phyloP scores from a whole-genome alignment of 2,797 vertebrate genomes.

The Holocentrus rufus region DNA sequence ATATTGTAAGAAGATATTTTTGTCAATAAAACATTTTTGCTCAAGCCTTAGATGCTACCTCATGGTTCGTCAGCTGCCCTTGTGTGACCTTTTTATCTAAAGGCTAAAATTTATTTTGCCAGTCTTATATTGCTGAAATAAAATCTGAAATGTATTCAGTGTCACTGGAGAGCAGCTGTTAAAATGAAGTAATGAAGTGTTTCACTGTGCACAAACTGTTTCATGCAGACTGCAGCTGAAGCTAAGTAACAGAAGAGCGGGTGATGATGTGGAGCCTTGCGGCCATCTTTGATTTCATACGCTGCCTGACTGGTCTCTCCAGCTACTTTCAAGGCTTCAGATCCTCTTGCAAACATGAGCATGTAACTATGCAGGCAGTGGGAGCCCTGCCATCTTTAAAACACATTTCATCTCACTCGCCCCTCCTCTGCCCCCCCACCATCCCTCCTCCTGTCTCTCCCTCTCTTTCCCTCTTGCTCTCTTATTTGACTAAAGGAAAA shows the following conservation, averaged over 20 bases:
- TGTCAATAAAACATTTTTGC: background rate
- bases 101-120: background rate
- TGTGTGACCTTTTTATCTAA: background rate
- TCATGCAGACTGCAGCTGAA: constrained; percentile 29
- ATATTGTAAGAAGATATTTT: background rate
- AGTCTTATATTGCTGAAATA: background rate
- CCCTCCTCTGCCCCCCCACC: constrained; percentile 60
- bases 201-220: background rate
- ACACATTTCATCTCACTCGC: constrained; percentile 75
- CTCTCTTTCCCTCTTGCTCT: constrained; percentile 35
- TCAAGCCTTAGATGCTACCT: background rate
- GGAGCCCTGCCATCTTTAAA: constrained; percentile 80
- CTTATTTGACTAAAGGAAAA: constrained; percentile 49
- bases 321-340: constrained; percentile 51
- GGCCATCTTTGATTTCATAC: constrained; percentile 73
- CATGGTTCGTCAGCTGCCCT: background rate
- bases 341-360: constrained; percentile 69
- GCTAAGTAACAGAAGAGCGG: constrained; percentile 24
- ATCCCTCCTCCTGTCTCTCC: constrained; percentile 28
- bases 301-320: constrained; percentile 59
- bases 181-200: no score
- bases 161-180: background rate
- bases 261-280: constrained; percentile 78
- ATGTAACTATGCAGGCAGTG: constrained; percentile 66
- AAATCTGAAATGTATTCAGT: background rate